A percentile compares a stretch with the other conserved stretches of the same genome.
These are phyloP conservation scores for Hesperophylax magnus DNA, from an alignment of 1,140 invertebrate species.

Conservation along the genomic window DNA sequence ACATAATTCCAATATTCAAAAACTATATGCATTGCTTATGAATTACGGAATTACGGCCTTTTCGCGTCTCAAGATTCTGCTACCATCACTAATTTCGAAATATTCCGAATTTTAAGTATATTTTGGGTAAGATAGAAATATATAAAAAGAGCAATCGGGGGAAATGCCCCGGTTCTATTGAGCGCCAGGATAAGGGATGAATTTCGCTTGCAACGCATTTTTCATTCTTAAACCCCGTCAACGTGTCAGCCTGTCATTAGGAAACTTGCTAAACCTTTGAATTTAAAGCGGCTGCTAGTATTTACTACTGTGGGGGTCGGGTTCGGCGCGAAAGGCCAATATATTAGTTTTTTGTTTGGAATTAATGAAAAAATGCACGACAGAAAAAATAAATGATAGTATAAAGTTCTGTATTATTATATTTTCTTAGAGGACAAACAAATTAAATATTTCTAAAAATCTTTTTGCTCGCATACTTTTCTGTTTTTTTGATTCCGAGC, in stretches of 20 bases:
- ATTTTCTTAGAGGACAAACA: too few relatives aligned
- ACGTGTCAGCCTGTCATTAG: constrained; percentile 16
- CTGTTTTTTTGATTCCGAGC: too few relatives aligned
- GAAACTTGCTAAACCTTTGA: not conserved
- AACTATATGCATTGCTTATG: too few relatives aligned
- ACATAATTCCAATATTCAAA: too few relatives aligned
- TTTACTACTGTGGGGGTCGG: too few relatives aligned
- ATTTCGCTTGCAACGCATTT: constrained; percentile 6
- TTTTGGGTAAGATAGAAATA: not conserved
- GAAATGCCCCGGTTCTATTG: not conserved
- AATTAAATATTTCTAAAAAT: too few relatives aligned
- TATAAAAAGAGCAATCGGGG: not conserved
- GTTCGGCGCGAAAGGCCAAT: too few relatives aligned
- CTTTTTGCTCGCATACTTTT: too few relatives aligned
- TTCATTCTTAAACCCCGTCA: constrained; percentile 24
- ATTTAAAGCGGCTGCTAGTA: not conserved
- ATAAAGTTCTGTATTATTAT: too few relatives aligned
- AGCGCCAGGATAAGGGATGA: not conserved
- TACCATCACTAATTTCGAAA: not conserved
- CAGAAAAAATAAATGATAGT: too few relatives aligned
- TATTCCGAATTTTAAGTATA: not conserved
- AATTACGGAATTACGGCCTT: too few relatives aligned
- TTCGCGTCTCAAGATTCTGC: too few relatives aligned
- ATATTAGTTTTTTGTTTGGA: not conserved
- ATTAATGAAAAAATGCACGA: not conserved